phyloP scores from a whole-genome alignment of 2,113 vertebrate species.

The Nesospiza acunhae region DNA sequence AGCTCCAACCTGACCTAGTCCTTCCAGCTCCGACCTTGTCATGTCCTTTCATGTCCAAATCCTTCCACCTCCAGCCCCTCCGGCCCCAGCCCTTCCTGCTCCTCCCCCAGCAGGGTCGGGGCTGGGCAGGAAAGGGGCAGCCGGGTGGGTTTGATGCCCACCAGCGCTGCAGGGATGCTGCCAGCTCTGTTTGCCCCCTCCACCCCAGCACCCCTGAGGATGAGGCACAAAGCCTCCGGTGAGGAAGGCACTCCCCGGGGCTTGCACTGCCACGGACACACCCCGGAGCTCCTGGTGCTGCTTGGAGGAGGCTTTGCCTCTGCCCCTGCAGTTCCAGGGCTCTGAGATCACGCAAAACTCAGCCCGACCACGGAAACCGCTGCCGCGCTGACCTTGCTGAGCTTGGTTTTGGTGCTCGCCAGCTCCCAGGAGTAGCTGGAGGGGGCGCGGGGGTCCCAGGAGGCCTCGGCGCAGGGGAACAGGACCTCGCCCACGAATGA shows the following conservation, averaged over 20 bases:
- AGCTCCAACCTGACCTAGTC: background rate
- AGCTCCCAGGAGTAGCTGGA: conserved; percentile 73
- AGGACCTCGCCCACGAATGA: conserved; percentile 75
- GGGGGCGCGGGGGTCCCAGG: conserved; percentile 68
- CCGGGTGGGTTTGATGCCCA: background rate
- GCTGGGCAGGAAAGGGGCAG: background rate
- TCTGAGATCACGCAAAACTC: background rate
- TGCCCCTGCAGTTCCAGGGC: background rate
- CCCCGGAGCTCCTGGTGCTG: rapidly evolving
- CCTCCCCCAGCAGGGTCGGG: background rate
- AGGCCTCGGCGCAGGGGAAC: conserved; percentile 72
- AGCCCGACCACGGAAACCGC: rapidly evolving
- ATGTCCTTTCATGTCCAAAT: too few species aligned
- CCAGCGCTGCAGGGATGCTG: background rate
- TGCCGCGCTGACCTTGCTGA: conserved; percentile 76
- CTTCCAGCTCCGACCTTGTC: background rate
- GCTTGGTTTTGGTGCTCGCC: conserved; percentile 68
- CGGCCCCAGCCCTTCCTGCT: background rate
- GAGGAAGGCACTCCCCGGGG: too few species aligned
- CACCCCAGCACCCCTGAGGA: background rate
- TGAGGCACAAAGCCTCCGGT: background rate
- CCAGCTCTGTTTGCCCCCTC: background rate
- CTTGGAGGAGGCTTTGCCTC: background rate
- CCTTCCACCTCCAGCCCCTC: background rate
- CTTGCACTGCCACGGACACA: background rate